Evolutionary conservation across 2,797 vertebrate genomes (phyloP).

Genomic region (Scolopax rusticola): DNA sequence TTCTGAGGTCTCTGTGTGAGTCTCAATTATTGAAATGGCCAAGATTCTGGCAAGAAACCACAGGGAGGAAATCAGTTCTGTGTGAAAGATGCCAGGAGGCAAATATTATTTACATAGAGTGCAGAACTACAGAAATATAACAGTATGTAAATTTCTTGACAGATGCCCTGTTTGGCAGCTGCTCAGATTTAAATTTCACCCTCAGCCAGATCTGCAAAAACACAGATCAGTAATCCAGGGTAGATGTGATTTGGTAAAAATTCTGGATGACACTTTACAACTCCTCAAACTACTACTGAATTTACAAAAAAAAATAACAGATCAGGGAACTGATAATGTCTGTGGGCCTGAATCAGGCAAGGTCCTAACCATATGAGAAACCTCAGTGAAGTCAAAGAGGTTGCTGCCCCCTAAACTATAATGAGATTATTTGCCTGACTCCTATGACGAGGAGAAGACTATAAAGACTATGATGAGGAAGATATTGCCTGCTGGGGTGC

Average conservation of each 20-base stretch:
- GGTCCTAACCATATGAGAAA: neutral
- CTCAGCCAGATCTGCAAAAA: constrained; percentile 62
- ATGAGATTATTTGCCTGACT: neutral
- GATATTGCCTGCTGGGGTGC: neutral
- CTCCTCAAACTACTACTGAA: constrained; percentile 9
- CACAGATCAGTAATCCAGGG: constrained; percentile 47
- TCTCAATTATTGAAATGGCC: constrained; percentile 68
- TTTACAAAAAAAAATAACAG: constrained; percentile 24
- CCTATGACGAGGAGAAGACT: no score
- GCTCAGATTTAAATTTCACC: constrained; percentile 58
- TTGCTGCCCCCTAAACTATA: neutral
- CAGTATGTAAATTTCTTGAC: constrained; percentile 71
- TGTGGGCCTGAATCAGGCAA: neutral
- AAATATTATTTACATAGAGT: constrained; percentile 71
- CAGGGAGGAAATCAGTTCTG: constrained; percentile 68
- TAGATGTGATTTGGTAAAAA: constrained; percentile 52
- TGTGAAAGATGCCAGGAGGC: constrained; percentile 66
- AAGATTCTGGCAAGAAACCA: constrained; percentile 71
- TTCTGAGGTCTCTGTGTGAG: constrained; percentile 57
- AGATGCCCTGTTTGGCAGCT: constrained; percentile 71
- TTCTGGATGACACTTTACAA: constrained; percentile 19
- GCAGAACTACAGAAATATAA: constrained; percentile 66
- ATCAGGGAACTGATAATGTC: neutral
- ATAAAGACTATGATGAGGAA: neutral
- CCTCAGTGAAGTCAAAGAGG: neutral